Percentiles rank a stretch among this genome's conserved stretches.
Conservation (phyloP, 2,113 vertebrate species). For the Copsychus sechellarum region DNA sequence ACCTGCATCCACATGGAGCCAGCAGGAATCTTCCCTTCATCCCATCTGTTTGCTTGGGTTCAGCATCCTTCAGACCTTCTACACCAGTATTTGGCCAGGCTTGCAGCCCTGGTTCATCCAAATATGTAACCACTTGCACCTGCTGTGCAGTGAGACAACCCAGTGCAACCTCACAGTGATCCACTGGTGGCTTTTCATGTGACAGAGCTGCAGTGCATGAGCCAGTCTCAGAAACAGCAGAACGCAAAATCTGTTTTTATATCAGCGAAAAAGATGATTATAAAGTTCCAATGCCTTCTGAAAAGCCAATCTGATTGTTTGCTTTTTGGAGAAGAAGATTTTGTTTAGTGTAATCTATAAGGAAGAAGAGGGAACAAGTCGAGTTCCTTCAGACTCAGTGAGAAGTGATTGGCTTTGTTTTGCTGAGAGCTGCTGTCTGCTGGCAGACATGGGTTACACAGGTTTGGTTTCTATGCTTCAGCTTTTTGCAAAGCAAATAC, state of each 20-base stretch:
- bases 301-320: background rate
- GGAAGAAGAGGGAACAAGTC: background rate
- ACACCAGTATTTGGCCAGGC: background rate
- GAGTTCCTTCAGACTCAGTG: background rate
- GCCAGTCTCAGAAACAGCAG: background rate
- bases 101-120: background rate
- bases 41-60: background rate
- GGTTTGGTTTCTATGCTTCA: background rate
- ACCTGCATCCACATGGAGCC: background rate
- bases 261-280: background rate
- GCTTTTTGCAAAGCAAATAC: background rate
- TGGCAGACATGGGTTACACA: background rate
- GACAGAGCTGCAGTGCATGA: too few species aligned
- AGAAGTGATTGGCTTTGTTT: background rate
- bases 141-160: background rate
- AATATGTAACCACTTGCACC: background rate
- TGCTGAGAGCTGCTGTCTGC: conserved; percentile 5
- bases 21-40: background rate
- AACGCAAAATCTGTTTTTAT: background rate
- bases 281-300: background rate
- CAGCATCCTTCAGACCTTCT: background rate
- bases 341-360: background rate
- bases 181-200: background rate
- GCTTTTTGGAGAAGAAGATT: background rate
- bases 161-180: background rate